Base-by-base conservation (phyloP, 2,113 vertebrate genomes). In the Drymodes brunneopygia region DNA sequence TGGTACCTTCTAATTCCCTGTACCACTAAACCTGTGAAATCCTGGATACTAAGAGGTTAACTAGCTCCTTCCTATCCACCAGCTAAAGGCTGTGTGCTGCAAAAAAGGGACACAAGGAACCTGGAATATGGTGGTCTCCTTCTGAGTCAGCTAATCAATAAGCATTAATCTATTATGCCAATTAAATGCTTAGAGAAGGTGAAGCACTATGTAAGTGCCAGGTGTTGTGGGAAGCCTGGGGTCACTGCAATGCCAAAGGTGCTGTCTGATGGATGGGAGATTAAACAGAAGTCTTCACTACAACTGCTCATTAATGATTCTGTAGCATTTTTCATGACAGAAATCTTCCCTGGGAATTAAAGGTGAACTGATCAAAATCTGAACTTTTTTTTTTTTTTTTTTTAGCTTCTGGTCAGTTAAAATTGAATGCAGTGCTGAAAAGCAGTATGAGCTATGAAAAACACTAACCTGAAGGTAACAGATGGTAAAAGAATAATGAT, bases 401-500 rank as follows among this genome's bases (percentile, higher is more conserved):
- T 75, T 75, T 12, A 67, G n/a, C 8, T 86, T 77, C 35, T 83
- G 71, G 70, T 92, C 82, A 83, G 74, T 91, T 85, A 86, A 94
- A 95, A 92, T 78, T 82, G 40, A 44, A 91, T 81, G 82, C 33
- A 29, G 58, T 48, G 51, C 35, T 94, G 78, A 90, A 96, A 95
- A 73, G 22, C 22, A 47, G 56, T 50, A 48, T 78, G 65, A 92
- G 82, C 88, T 92, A 86, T 78, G 64, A 81, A 83, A 91, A 95
- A 84, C 79, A 78, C 56, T 90, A 96, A 93, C 79, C 56, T 93
- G 81, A 93, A 93, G 51, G 87, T 90, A 96, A 93, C 93, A 95
- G 96, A 95, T 94, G 90, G 93, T 91, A 93, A 91, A 96, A 90
- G 86, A 93, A 93, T 96, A 95, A 92, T 71, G 88, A 95, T 86